phyloP scores from a whole-genome alignment of 2,113 vertebrate genomes.

The Acrocephalus kingi region DNA sequence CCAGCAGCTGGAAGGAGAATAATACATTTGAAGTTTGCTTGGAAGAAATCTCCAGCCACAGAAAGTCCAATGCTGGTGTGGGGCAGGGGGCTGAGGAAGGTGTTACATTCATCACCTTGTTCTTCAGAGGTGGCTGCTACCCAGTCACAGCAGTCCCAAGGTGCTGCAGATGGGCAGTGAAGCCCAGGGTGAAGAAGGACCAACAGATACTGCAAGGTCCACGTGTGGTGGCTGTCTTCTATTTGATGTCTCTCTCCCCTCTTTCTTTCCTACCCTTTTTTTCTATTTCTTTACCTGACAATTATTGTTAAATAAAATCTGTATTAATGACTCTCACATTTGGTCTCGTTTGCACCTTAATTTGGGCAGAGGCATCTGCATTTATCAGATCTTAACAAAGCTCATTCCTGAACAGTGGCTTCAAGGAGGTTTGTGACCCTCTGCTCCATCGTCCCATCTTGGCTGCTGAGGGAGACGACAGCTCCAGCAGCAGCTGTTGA shows the following conservation, averaged over 20 bases:
- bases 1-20: not conserved
- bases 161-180: not conserved
- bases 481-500: not conserved
- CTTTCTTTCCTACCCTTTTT: too few species aligned
- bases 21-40: not conserved
- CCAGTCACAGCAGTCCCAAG: accelerated
- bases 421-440: not conserved
- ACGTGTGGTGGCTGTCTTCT: not conserved
- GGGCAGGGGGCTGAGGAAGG: not conserved
- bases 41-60: accelerated
- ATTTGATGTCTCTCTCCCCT: not conserved
- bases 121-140: not conserved
- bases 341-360: not conserved
- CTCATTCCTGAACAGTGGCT: not conserved
- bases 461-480: not conserved
- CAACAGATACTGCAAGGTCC: not conserved
- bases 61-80: not conserved
- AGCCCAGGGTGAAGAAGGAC: not conserved
- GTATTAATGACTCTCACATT: not conserved
- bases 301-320: not conserved
- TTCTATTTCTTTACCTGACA: not conserved
- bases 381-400: not conserved
- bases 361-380: not conserved
- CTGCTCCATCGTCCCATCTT: not conserved
- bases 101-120: not conserved